Base-by-base conservation (phyloP, 2,888 invertebrate species). In the Selenia dentaria region DNA sequence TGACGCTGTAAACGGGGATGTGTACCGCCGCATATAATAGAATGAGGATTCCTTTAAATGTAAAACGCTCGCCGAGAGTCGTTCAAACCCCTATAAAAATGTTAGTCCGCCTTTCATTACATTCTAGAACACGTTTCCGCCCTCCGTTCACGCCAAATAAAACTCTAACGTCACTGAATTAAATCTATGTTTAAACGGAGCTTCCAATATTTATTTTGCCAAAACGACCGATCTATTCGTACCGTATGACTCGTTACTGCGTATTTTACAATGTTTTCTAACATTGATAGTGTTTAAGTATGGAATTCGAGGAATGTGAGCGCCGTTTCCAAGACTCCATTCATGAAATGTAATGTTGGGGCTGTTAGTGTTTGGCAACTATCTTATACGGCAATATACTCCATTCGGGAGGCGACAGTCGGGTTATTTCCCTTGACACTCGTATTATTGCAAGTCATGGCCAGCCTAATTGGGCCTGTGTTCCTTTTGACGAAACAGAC, bases 51-150 rank as follows among this genome's bases (percentile, higher is more conserved):
- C 83, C 85, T 82, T 51, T 87, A 83, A 84, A 87, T 86, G 88
- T 84, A 85, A 87, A 87, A 79, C 82, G 83, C 71, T 80, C 74
- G 68, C 70, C 72, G 77, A 76, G 83, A 80, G 78, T 81, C 87
- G 85, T 87, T 87, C 81, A 75, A 85, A 81, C 85, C 85, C 78
- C 88, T 83, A 87, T 87, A 87, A 87, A 87, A 87, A 87, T 85
- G 86, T 87, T 84, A 85, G 82, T 77, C 83, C 79, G 73, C 79
- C 76, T 87, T 86, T 85, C 88, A 86, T 86, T 86, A 85, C 85
- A 79, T 80, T 82, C 77, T 65, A 71, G 75, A 71, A 70, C 74
- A 67, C 72, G 67, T 72, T 67, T 68, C 67, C 59, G 48, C 51
- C 33, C 27, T 22, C 20, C 13, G 28, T 35, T 43, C 65, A 57